Evolutionary conservation across 1,140 invertebrate species (phyloP).

Genomic region (Drosophila athabasca): DNA sequence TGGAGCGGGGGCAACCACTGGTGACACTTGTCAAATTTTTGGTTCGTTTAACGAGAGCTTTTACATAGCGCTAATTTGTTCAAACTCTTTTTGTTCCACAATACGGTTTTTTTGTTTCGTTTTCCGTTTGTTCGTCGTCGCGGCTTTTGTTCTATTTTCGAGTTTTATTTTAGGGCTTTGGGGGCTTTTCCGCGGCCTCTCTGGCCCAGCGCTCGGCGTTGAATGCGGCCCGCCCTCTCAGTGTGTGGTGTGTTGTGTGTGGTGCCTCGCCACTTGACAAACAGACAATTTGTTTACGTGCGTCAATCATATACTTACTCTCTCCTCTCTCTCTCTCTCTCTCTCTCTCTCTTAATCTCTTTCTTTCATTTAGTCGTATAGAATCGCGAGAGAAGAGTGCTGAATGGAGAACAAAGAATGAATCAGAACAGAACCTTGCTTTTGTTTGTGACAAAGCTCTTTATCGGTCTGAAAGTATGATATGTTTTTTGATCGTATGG

Average conservation of each 20-base stretch:
- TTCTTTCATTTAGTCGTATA: no score
- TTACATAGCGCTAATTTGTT: slow-evolving; percentile 70
- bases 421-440: no score
- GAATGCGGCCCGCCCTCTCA: slow-evolving; percentile 46
- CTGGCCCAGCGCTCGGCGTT: slow-evolving; percentile 59
- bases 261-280: no score
- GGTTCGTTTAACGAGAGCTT: slow-evolving; percentile 37
- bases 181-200: slow-evolving; percentile 48
- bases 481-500: no score
- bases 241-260: no score
- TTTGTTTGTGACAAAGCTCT: no score
- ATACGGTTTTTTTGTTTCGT: slow-evolving; percentile 17
- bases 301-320: slow-evolving; percentile 45
- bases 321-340: neutral
- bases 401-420: no score
- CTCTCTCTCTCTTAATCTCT: no score
- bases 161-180: slow-evolving; percentile 2
- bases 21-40: slow-evolving; percentile 56
- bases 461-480: no score
- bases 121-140: slow-evolving; percentile 17
- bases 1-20: slow-evolving; percentile 17
- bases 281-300: slow-evolving; percentile 53
- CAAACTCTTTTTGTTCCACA: slow-evolving; percentile 28
- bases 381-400: no score
- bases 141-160: slow-evolving; percentile 11